Evolutionary conservation across 2,888 invertebrate species (phyloP).

Genomic region (Chrysolina haemoptera): DNA sequence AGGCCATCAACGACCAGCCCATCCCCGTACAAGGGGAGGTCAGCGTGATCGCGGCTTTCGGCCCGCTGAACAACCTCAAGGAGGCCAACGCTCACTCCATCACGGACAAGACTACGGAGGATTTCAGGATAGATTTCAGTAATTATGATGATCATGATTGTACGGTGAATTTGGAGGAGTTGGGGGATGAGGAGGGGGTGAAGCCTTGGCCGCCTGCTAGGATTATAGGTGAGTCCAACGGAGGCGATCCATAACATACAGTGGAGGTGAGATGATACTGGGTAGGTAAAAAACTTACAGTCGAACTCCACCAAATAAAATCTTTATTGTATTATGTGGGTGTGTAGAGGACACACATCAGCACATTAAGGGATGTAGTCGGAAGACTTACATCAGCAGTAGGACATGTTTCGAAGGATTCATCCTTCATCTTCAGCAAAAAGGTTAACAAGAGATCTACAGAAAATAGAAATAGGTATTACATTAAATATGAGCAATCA

Average conservation of each 20-base stretch:
- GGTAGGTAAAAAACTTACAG: too few species aligned
- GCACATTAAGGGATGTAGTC: too few species aligned
- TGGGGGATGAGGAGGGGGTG: conserved; percentile 74
- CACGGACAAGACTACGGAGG: conserved; percentile 80
- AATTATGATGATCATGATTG: conserved; percentile 81
- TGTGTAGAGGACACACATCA: too few species aligned
- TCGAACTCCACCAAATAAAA: too few species aligned
- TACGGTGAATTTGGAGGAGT: conserved; percentile 76
- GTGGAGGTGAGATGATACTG: too few species aligned
- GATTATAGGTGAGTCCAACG: conserved; percentile 70
- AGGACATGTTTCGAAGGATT: too few species aligned
- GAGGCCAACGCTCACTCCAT: conserved; percentile 89
- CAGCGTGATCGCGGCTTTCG: conserved; percentile 90
- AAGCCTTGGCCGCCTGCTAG: conserved; percentile 80
- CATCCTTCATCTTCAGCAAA: too few species aligned
- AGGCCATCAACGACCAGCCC: conserved; percentile 76
- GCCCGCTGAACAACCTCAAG: conserved; percentile 82
- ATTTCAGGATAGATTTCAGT: conserved; percentile 86
- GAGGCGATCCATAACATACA: neutral
- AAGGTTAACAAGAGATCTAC: too few species aligned
- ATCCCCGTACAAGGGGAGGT: conserved; percentile 68
- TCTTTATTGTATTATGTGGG: too few species aligned
- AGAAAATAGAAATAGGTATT: too few species aligned
- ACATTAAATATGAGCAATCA: too few species aligned
- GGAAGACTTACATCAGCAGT: too few species aligned